A percentile compares a stretch with the other conserved stretches of the same genome.
These are phyloP conservation scores for Pachyrhynchus sulphureomaculatus DNA, from an alignment of 1,140 invertebrate genomes.

Conservation along the genomic window DNA sequence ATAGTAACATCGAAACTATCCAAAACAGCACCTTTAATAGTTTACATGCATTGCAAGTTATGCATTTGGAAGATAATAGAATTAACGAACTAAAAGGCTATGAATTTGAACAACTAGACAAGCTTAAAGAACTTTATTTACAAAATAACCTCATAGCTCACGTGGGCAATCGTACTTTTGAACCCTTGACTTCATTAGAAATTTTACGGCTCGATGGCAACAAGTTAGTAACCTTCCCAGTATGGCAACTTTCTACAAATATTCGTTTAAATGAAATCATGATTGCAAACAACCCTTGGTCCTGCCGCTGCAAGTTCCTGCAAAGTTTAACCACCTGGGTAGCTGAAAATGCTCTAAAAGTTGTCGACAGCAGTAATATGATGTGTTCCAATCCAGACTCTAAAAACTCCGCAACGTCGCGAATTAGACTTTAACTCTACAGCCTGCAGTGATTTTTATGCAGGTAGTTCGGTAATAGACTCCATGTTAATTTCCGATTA, in stretches of 20 bases:
- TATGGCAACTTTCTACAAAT: slow-evolving; percentile 79
- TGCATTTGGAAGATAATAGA: slow-evolving; percentile 85
- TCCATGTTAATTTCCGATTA: slow-evolving; percentile 82
- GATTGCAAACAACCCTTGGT: slow-evolving; percentile 82
- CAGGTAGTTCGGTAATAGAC: slow-evolving; percentile 78
- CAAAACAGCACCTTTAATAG: slow-evolving; percentile 92
- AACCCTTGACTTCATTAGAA: slow-evolving; percentile 75
- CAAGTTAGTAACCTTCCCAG: slow-evolving; percentile 73
- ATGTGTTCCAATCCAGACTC: slow-evolving; percentile 79
- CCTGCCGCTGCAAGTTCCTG: slow-evolving; percentile 86
- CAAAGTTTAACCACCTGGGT: slow-evolving; percentile 84
- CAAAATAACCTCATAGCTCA: slow-evolving; percentile 80
- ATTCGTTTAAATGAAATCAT: slow-evolving; percentile 68
- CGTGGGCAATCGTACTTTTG: slow-evolving; percentile 80
- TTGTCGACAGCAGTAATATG: slow-evolving; percentile 73
- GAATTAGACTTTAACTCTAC: slow-evolving; percentile 79
- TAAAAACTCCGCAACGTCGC: slow-evolving; percentile 67
- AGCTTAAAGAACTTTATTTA: slow-evolving; percentile 80
- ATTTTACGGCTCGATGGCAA: slow-evolving; percentile 84
- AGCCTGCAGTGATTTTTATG: slow-evolving; percentile 79
- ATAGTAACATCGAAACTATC: slow-evolving; percentile 80
- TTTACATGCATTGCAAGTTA: slow-evolving; percentile 72
- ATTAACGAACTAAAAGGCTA: slow-evolving; percentile 79
- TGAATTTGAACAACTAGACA: slow-evolving; percentile 83
- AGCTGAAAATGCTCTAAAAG: slow-evolving; percentile 75